Percentiles rank a stretch among this genome's conserved stretches.
phyloP scores from a whole-genome alignment of 1,140 invertebrate species.

The Drosophila mauritiana region DNA sequence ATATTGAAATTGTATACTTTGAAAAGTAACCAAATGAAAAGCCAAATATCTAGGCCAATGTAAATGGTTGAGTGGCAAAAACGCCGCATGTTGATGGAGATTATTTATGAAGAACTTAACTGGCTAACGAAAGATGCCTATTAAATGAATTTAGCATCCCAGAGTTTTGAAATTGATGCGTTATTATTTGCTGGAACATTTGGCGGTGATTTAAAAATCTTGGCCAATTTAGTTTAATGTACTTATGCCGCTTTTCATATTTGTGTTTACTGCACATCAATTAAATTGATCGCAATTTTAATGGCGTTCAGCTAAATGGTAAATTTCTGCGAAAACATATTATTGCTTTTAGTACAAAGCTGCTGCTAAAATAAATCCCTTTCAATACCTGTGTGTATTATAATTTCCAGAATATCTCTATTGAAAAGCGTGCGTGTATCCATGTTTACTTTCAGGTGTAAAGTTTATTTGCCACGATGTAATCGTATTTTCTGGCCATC shows the following conservation, averaged over 20 bases:
- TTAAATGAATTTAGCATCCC: conserved; percentile 18
- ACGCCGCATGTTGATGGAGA: neutral
- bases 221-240: conserved; percentile 1
- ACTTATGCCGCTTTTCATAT: neutral
- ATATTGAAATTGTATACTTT: neutral
- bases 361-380: no score
- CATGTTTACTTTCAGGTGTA: conserved; percentile 26
- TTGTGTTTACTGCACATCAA: neutral
- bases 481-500: conserved; percentile 2
- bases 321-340: no score
- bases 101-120: conserved; percentile 10
- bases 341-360: no score
- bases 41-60: neutral
- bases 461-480: conserved; percentile 7
- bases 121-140: conserved; percentile 14
- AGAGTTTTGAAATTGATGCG: neutral
- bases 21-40: neutral
- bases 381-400: no score
- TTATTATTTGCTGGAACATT: conserved; percentile 7
- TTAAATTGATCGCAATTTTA: no score
- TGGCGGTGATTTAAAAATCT: neutral
- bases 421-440: conserved; percentile 9
- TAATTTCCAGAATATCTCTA: neutral
- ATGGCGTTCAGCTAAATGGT: no score
- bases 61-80: neutral